Base-by-base conservation (phyloP, 2,797 vertebrate species). In the Huso huso region DNA sequence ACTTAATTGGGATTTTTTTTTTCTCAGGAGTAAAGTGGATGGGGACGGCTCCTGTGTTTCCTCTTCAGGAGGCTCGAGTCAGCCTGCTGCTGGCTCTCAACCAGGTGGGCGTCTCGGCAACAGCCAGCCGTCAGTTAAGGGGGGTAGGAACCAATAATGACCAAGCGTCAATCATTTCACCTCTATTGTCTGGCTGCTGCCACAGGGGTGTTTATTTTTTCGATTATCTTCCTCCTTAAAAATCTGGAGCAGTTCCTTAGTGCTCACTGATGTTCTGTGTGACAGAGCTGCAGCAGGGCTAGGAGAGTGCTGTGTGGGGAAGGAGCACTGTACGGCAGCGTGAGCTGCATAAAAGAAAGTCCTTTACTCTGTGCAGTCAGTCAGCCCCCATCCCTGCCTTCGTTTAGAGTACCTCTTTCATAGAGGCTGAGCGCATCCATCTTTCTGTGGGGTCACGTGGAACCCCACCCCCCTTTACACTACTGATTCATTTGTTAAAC, bases 151-250 rank as follows among this genome's bases (percentile, higher is more conserved):
- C 67, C 48, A 8, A 49, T 68, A 62, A 68, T 51, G 51, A 53
- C 10, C 18, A 62, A 57, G 51, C 49, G 61, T 51, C 62, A 59
- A 53, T 63, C 51, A 49, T 3, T 23, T 13, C 37, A 12, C 62
- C 37, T 68, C 66, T 62, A 63, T 59, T 62, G 65, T 66, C 65
- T 59, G 57, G 65, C 57, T 12, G 53, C 65, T 60, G 55, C 64
- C 64, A 23, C 64, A 52, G 15, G 64, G 52, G 55, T 57, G 64
- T 37, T 37, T 37, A 4, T 37, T 37, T 37, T 37, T 37, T 37
- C 1, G 18, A 49, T 66, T 57, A 9, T 23, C 23, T 48, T 50
- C 49, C 23, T 50, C 59, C 59, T 60, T 37, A 18, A 18, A 15
- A 8, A 67, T 48, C 58, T 51, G 49, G 13, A 48, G 13, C 51